phyloP scores from a whole-genome alignment of 2,113 vertebrate genomes.

The Gopherus flavomarginatus region DNA sequence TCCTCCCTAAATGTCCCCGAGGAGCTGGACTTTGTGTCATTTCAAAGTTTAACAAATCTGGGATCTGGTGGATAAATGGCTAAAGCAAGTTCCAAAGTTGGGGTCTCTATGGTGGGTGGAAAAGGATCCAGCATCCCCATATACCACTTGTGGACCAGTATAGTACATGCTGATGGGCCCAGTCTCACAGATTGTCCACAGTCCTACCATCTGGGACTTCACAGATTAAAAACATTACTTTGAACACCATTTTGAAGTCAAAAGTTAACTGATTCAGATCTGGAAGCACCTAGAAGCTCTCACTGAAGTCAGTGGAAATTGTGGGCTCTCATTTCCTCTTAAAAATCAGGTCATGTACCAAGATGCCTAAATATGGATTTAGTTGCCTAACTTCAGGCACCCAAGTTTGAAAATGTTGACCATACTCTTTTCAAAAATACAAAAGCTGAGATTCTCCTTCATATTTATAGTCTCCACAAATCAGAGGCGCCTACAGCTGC shows the following conservation, averaged over 20 bases:
- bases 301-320: neutral
- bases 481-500: neutral
- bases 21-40: neutral
- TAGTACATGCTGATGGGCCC: neutral
- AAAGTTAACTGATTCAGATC: no score
- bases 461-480: neutral
- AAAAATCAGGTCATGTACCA: neutral
- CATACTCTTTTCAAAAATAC: neutral
- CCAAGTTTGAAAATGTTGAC: neutral
- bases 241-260: neutral
- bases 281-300: neutral
- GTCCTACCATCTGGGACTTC: neutral
- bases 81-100: neutral
- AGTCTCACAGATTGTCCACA: neutral
- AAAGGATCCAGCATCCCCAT: neutral
- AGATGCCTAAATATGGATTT: neutral
- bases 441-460: neutral
- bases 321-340: neutral
- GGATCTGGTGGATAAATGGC: neutral
- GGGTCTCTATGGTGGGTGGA: neutral
- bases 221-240: neutral
- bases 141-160: no score
- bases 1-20: neutral
- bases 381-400: neutral
- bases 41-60: neutral